Evolutionary conservation across 2,888 invertebrate species (phyloP).

Genomic region (Rotaria macrura): DNA sequence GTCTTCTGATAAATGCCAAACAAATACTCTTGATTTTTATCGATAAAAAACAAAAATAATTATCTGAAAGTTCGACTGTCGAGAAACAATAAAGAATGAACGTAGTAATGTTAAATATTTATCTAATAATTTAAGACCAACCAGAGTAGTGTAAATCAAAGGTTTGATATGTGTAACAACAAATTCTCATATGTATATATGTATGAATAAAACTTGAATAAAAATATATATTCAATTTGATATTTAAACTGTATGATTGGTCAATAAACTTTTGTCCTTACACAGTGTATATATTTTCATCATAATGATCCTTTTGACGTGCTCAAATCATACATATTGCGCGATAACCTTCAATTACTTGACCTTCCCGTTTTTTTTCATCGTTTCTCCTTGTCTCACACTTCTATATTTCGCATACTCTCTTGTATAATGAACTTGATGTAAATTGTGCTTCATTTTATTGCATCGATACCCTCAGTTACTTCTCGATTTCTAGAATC

Average conservation of each 20-base stretch:
- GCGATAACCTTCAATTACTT: background rate
- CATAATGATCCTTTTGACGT: background rate
- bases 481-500: background rate
- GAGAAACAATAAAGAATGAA: no score
- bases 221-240: background rate
- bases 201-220: background rate
- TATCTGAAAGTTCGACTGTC: no score
- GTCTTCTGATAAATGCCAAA: no score
- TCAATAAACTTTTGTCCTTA: slow-evolving; percentile 3
- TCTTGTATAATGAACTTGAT: background rate
- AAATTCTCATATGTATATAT: no score
- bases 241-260: background rate
- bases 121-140: no score
- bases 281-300: background rate
- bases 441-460: background rate
- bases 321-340: background rate
- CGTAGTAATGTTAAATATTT: no score
- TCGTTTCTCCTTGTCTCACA: background rate
- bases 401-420: background rate
- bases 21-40: no score
- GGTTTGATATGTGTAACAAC: no score
- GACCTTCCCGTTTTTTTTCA: background rate
- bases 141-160: no score
- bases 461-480: background rate
- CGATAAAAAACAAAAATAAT: no score